Percentiles rank a stretch among this genome's conserved stretches.
Evolutionary conservation across 2,797 vertebrate species (phyloP).

Genomic region (Masticophis lateralis): DNA sequence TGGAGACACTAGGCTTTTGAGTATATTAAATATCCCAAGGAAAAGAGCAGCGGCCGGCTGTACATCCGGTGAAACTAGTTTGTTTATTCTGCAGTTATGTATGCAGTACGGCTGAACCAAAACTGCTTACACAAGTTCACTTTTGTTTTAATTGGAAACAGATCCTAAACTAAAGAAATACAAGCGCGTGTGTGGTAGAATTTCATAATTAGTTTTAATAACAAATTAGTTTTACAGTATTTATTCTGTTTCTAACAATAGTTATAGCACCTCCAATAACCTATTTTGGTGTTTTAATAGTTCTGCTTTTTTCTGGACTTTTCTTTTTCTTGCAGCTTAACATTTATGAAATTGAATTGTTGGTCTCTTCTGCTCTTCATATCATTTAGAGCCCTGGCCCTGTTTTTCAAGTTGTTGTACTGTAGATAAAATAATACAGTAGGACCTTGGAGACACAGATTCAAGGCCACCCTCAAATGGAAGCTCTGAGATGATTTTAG

Average conservation of each 20-base stretch:
- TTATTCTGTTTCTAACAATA: background rate
- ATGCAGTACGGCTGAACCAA: background rate
- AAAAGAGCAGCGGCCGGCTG: background rate
- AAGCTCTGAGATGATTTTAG: background rate
- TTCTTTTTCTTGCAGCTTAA: background rate
- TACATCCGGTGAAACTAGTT: background rate
- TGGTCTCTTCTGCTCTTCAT: too few species aligned
- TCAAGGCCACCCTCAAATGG: background rate
- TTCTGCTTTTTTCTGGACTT: background rate
- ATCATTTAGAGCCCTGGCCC: too few species aligned
- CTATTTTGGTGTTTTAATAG: background rate
- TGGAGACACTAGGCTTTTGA: background rate
- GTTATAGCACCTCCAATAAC: background rate
- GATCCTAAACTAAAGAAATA: background rate
- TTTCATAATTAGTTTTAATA: background rate
- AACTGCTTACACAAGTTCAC: background rate
- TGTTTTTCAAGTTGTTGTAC: background rate
- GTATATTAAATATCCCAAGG: fast-evolving
- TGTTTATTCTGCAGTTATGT: background rate
- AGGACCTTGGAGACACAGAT: background rate
- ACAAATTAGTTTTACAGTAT: background rate
- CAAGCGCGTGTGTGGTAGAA: background rate
- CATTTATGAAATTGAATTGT: background rate
- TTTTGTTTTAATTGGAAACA: background rate
- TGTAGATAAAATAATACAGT: background rate